A percentile compares a stretch with the other conserved stretches of the same genome.
phyloP scores from a whole-genome alignment of 2,888 invertebrate genomes.

The Amorpha juglandis region DNA sequence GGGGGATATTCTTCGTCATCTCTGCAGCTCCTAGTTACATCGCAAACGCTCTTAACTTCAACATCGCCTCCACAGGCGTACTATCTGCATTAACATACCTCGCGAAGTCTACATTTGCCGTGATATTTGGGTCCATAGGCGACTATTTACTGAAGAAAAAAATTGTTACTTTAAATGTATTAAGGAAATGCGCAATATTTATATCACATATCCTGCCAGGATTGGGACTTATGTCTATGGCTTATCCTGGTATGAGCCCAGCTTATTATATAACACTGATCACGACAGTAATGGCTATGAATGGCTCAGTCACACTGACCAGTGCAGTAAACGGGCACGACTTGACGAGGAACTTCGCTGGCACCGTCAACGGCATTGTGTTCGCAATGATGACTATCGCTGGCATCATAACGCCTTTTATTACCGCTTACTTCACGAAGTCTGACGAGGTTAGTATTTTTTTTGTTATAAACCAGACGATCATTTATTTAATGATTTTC shows the following conservation, averaged over 20 bases:
- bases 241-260: conserved; percentile 71
- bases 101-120: conserved; percentile 33
- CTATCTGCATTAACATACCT: conserved; percentile 42
- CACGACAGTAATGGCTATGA: conserved; percentile 81
- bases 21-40: conserved; percentile 83
- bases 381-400: conserved; percentile 85
- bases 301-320: conserved; percentile 74
- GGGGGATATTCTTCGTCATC: conserved; percentile 86
- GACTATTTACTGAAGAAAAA: conserved; percentile 48
- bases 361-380: conserved; percentile 86
- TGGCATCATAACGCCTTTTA: conserved; percentile 85
- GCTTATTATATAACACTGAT: conserved; percentile 78
- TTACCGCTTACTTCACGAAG: conserved; percentile 82
- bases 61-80: conserved; percentile 48
- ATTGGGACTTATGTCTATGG: conserved; percentile 45
- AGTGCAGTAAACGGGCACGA: conserved; percentile 83
- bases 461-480: not conserved
- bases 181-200: conserved; percentile 39
- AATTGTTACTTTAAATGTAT: conserved; percentile 29
- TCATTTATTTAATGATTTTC: too few species aligned
- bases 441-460: conserved; percentile 56
- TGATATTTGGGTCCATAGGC: conserved; percentile 38
- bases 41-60: conserved; percentile 85
- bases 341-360: conserved; percentile 87
- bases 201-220: conserved; percentile 62